These are phyloP conservation scores for Argyresthia albistria DNA, from an alignment of 2,888 invertebrate species.

Conservation along the genomic window DNA sequence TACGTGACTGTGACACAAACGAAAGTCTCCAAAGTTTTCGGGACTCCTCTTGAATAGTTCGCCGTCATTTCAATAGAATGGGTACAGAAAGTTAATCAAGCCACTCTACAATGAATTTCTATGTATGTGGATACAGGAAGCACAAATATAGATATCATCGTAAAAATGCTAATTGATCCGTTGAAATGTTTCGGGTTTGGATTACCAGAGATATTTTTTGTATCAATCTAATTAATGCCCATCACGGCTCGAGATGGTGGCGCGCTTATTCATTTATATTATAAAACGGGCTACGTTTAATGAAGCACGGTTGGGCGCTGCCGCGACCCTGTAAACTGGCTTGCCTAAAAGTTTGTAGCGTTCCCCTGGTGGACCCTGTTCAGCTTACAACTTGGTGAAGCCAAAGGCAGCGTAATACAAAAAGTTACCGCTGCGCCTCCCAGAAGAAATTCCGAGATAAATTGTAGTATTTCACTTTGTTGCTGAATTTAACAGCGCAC, in stretches of 20 bases:
- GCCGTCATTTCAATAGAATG: no score
- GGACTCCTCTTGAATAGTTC: no score
- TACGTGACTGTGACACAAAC: no score
- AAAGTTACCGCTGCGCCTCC: slow-evolving; percentile 27
- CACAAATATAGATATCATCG: background rate
- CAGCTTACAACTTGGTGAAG: slow-evolving; percentile 27
- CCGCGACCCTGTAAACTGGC: slow-evolving; percentile 27
- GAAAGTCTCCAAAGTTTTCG: no score
- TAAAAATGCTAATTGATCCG: background rate
- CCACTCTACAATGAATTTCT: no score
- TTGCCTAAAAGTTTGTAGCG: slow-evolving; percentile 45
- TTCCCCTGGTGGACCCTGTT: slow-evolving; percentile 26
- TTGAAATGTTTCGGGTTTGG: background rate
- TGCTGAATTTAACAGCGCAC: background rate
- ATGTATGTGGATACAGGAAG: no score
- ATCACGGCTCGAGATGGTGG: slow-evolving; percentile 18
- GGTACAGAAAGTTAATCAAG: no score
- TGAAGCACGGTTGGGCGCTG: slow-evolving; percentile 26
- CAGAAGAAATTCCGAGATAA: slow-evolving; percentile 18
- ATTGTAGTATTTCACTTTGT: slow-evolving; percentile 3
- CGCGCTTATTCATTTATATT: slow-evolving; percentile 47
- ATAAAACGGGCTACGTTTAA: slow-evolving; percentile 33
- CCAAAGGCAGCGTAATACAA: slow-evolving; percentile 27
- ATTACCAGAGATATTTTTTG: background rate
- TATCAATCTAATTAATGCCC: slow-evolving; percentile 7